Conservation (phyloP, 1,140 invertebrate genomes). For the Scaptodrosophila lebanonensis region DNA sequence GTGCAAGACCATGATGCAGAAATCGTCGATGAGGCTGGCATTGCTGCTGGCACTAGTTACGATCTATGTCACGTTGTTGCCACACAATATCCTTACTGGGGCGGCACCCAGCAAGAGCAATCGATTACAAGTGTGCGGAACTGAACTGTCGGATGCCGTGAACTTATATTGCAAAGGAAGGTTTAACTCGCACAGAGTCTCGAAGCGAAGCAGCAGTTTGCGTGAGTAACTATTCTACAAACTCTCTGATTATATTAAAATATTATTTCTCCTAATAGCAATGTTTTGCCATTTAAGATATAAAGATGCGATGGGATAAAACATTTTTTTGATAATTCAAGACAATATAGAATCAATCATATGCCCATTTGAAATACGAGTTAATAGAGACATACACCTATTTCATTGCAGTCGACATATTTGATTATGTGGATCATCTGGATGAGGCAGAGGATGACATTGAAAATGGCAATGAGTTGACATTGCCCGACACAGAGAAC, state of each 20-base stretch:
- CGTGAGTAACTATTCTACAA: too few relatives aligned
- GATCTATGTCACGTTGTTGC: too few relatives aligned
- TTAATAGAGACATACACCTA: background rate
- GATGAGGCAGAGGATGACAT: slow-evolving; percentile 1
- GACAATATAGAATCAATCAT: too few relatives aligned
- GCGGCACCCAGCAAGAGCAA: slow-evolving; percentile 3
- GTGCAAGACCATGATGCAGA: too few relatives aligned
- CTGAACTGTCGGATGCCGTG: slow-evolving; percentile 9
- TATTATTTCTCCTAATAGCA: too few relatives aligned
- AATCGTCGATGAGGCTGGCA: slow-evolving; percentile 4
- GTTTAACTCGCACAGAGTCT: slow-evolving; percentile 1
- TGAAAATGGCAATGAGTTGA: background rate
- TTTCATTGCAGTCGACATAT: slow-evolving; percentile 37
- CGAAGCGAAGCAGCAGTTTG: slow-evolving; percentile 32
- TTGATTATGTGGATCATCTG: slow-evolving; percentile 46
- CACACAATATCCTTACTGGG: slow-evolving; percentile 3
- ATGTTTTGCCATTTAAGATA: too few relatives aligned
- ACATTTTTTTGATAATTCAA: too few relatives aligned
- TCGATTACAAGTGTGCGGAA: slow-evolving; percentile 28
- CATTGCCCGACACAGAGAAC: background rate
- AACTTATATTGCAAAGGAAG: slow-evolving; percentile 8
- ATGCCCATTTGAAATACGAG: too few relatives aligned
- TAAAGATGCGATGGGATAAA: too few relatives aligned
- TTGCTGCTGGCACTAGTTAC: slow-evolving; percentile 17
- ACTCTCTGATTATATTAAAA: too few relatives aligned